phyloP scores from a whole-genome alignment of 2,888 invertebrate genomes.

The Heliconius ethilla region DNA sequence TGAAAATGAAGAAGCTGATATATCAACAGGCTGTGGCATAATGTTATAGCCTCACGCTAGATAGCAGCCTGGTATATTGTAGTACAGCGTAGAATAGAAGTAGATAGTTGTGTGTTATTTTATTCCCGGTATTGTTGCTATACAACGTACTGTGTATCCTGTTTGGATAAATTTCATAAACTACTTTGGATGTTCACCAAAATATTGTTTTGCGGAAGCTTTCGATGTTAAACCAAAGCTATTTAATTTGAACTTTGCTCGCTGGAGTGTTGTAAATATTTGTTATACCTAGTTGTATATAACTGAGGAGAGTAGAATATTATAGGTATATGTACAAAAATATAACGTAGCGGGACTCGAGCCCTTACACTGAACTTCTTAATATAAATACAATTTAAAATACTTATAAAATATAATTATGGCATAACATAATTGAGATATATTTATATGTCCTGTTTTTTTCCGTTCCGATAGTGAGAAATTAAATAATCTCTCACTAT shows the following conservation, averaged over 20 bases:
- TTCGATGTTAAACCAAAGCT: neutral
- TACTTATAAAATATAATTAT: too few species aligned
- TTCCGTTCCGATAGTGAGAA: too few species aligned
- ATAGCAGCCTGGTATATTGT: conserved; percentile 19
- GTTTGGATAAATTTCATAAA: conserved; percentile 19
- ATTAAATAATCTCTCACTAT: too few species aligned
- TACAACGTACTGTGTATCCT: conserved; percentile 5
- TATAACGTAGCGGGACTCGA: too few species aligned
- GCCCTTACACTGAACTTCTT: too few species aligned
- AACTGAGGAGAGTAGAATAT: neutral
- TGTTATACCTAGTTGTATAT: neutral
- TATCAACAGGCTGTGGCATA: neutral
- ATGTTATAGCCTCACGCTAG: conserved; percentile 22
- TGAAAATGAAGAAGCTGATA: neutral
- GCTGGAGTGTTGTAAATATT: neutral
- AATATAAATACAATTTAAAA: too few species aligned
- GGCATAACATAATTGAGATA: too few species aligned
- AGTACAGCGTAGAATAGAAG: conserved; percentile 12
- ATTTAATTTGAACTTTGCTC: conserved; percentile 1
- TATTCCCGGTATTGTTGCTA: conserved; percentile 21
- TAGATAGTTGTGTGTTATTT: conserved; percentile 24
- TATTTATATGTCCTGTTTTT: too few species aligned
- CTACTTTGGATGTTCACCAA: conserved; percentile 15
- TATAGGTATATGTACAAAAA: too few species aligned
- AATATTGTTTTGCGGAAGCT: conserved; percentile 10